A percentile compares a stretch with the other conserved stretches of the same genome.
These are phyloP conservation scores for Noctua pronuba DNA, from an alignment of 2,888 invertebrate species.

Conservation along the genomic window DNA sequence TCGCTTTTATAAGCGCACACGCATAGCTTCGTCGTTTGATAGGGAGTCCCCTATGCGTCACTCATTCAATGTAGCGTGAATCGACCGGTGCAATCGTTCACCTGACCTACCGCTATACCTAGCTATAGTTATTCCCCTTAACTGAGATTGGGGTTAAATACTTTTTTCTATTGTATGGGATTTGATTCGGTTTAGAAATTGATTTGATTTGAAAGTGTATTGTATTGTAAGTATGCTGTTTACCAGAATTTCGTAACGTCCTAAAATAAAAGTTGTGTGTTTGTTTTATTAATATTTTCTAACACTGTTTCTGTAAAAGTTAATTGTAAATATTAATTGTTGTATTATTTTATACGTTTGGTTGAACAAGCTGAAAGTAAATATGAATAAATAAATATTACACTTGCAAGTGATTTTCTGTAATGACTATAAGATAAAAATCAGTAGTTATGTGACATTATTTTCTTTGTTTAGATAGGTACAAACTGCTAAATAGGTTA, in stretches of 20 bases:
- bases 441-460: conserved; percentile 1
- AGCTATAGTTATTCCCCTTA: conserved; percentile 56
- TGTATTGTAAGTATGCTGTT: not conserved
- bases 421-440: not conserved
- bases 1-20: conserved; percentile 68
- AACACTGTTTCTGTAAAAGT: not conserved
- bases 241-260: not conserved
- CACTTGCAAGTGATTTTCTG: not conserved
- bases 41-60: conserved; percentile 77
- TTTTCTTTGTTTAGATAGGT: not conserved
- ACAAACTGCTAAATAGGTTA: not conserved
- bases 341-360: not conserved
- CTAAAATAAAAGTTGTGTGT: not conserved
- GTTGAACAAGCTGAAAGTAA: not conserved
- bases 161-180: conserved; percentile 15
- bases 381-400: not conserved
- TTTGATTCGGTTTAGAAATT: conserved; percentile 1
- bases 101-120: conserved; percentile 41
- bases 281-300: not conserved
- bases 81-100: conserved; percentile 43
- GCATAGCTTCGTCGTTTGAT: conserved; percentile 67
- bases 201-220: conserved; percentile 14
- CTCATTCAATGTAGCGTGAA: conserved; percentile 69
- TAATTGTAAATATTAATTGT: not conserved
- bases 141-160: conserved; percentile 2